Percentiles rank a stretch among this genome's conserved stretches.
Evolutionary conservation across 1,140 invertebrate genomes (phyloP).

Genomic region (Ceratosolen fusciceps): DNA sequence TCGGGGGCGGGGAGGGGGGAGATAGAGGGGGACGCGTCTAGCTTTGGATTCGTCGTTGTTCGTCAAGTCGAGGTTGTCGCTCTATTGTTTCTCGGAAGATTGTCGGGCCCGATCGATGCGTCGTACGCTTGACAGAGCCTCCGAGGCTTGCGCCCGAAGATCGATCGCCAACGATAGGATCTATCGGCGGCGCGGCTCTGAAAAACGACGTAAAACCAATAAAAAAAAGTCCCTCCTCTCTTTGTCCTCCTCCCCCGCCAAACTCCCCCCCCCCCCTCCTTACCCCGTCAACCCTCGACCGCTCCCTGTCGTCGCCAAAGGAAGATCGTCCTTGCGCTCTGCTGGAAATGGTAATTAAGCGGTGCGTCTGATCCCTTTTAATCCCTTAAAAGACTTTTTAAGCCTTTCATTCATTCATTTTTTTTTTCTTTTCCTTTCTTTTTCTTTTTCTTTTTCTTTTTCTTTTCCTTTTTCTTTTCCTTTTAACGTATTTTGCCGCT

Average conservation of each 20-base stretch:
- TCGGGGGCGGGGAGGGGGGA: background rate
- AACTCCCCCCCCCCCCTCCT: too few relatives aligned
- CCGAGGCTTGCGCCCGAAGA: constrained; percentile 54
- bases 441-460: too few relatives aligned
- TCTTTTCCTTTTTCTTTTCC: too few relatives aligned
- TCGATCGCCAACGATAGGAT: constrained; percentile 66
- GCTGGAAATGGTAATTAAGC: constrained; percentile 50
- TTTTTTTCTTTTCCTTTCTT: too few relatives aligned
- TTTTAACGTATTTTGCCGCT: too few relatives aligned
- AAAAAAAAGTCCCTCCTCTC: background rate
- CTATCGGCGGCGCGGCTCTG: constrained; percentile 60
- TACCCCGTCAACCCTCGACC: too few relatives aligned
- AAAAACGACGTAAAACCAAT: constrained; percentile 42
- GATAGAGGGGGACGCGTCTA: background rate
- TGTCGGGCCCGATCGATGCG: constrained; percentile 53
- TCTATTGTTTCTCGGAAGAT: constrained; percentile 62
- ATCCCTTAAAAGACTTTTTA: constrained; percentile 47
- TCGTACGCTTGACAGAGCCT: constrained; percentile 56
- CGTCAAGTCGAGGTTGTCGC: constrained; percentile 39
- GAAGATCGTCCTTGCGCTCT: constrained; percentile 30
- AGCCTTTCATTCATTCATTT: too few relatives aligned
- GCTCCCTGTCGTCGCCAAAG: constrained; percentile 15
- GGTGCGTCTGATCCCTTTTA: constrained; percentile 46
- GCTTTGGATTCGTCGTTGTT: constrained; percentile 6
- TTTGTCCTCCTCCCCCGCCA: too few relatives aligned